Evolutionary conservation across 2,797 vertebrate species (phyloP).

Genomic region (Alosa sapidissima): DNA sequence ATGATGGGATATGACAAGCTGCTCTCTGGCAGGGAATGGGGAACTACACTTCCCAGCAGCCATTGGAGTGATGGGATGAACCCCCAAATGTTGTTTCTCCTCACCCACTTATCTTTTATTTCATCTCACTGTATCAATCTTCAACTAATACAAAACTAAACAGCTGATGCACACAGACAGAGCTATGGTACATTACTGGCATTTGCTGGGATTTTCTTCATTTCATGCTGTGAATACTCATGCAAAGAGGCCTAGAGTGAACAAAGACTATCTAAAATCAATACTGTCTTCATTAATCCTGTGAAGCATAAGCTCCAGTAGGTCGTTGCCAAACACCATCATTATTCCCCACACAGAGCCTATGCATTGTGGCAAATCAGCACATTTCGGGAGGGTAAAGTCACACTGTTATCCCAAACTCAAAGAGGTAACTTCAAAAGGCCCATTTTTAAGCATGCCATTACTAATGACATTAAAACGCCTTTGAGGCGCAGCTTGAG

Average conservation of each 20-base stretch:
- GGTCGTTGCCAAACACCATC: background rate
- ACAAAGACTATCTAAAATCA: background rate
- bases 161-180: background rate
- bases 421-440: constrained; percentile 39
- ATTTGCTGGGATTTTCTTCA: background rate
- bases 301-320: background rate
- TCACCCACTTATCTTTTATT: background rate
- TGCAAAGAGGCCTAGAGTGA: background rate
- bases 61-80: background rate
- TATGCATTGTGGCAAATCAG: background rate
- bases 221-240: background rate
- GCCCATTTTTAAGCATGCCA: constrained; percentile 29
- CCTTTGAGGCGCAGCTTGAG: constrained; percentile 24
- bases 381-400: background rate
- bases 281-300: background rate
- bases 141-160: background rate
- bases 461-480: constrained; percentile 35
- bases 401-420: constrained; percentile 13
- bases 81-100: background rate
- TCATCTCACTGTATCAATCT: background rate
- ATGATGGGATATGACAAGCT: constrained; percentile 5
- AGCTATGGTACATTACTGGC: background rate
- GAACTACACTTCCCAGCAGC: background rate
- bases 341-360: background rate
- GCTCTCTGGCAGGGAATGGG: background rate